These are phyloP conservation scores for Siphamia tubifer DNA, from an alignment of 2,113 vertebrate species.

Conservation along the genomic window DNA sequence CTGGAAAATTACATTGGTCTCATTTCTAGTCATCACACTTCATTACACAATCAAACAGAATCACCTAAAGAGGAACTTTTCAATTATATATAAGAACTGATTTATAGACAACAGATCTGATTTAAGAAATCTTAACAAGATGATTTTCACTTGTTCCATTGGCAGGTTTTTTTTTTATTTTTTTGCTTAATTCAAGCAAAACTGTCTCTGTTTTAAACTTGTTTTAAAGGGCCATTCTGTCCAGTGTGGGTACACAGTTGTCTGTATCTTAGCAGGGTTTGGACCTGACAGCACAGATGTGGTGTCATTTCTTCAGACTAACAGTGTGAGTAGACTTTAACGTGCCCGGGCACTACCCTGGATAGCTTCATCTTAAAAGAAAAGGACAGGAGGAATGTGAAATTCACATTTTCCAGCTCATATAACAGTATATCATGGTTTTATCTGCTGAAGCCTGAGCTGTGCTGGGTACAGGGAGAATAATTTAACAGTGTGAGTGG, in stretches of 20 bases:
- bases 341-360: neutral
- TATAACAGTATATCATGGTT: neutral
- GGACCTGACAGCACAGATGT: neutral
- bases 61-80: too few species aligned
- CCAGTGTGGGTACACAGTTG: neutral
- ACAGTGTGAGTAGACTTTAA: neutral
- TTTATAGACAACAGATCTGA: too few species aligned
- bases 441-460: neutral
- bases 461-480: neutral
- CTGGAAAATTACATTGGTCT: too few species aligned
- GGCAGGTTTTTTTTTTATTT: too few species aligned
- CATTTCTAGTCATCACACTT: too few species aligned
- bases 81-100: too few species aligned
- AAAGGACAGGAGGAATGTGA: slow-evolving; percentile 4
- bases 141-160: too few species aligned
- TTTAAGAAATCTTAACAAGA: too few species aligned
- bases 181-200: too few species aligned
- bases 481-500: neutral
- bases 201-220: too few species aligned
- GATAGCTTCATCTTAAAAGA: neutral
- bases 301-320: neutral
- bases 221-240: too few species aligned
- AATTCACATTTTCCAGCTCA: neutral
- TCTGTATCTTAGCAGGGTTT: neutral
- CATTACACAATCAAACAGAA: too few species aligned